Evolutionary conservation across 2,797 vertebrate genomes (phyloP).

Genomic region (Epinephelus malabaricus): DNA sequence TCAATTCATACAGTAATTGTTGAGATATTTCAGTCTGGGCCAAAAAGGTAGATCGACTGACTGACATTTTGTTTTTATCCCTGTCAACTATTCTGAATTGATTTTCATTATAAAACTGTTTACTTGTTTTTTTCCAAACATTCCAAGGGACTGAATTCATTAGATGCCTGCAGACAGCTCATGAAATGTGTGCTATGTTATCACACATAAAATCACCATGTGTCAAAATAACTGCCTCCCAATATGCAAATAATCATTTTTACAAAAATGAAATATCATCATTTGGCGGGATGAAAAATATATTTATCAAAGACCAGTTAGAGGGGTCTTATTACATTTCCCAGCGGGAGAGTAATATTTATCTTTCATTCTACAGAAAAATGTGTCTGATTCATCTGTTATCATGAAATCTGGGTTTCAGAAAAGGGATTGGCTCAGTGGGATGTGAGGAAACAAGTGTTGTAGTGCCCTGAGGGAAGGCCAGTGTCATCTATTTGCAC

Average conservation of each 20-base stretch:
- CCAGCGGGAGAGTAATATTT: slow-evolving; percentile 3
- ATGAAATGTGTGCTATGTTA: neutral
- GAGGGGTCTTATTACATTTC: slow-evolving; percentile 18
- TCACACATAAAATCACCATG: slow-evolving; percentile 16
- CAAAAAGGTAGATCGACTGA: neutral
- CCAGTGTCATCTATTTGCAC: slow-evolving; percentile 37
- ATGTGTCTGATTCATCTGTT: slow-evolving; percentile 24
- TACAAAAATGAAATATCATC: neutral
- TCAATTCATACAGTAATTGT: too few relatives aligned
- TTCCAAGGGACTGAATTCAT: neutral
- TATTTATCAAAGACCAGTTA: slow-evolving; percentile 3
- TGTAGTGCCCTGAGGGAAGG: neutral
- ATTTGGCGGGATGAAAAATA: slow-evolving; percentile 6
- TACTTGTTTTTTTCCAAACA: slow-evolving; percentile 11
- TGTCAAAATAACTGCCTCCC: slow-evolving; percentile 30
- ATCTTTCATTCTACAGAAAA: slow-evolving; percentile 19
- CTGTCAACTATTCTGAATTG: neutral
- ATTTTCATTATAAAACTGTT: neutral
- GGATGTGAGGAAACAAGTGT: slow-evolving; percentile 23
- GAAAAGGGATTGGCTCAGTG: slow-evolving; percentile 4
- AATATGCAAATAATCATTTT: slow-evolving; percentile 31
- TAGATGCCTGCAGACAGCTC: neutral
- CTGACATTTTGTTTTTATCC: neutral
- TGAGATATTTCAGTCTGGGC: too few relatives aligned
- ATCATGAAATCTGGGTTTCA: slow-evolving; percentile 40